Base-by-base conservation (phyloP, 2,888 invertebrate species). In the Meganola albula region DNA sequence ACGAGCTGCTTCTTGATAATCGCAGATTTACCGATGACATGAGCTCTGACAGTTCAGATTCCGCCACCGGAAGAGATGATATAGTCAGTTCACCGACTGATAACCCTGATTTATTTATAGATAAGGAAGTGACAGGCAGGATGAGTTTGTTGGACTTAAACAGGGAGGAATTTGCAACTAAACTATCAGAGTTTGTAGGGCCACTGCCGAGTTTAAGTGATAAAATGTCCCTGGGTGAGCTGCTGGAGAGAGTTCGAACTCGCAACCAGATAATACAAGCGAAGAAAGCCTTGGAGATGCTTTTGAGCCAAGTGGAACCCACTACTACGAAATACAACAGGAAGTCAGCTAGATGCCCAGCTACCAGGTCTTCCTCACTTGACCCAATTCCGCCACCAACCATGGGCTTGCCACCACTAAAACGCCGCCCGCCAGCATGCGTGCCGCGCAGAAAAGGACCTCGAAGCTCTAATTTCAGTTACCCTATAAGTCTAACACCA, bases 241-340 rank as follows among this genome's bases (percentile, higher is more conserved):
- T 80, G 16, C 34, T 79, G n/a, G 56, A 32, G 10, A 53, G 51
- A 24, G 69, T 78, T 1, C 56, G 73, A 16, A 40, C 58, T 20
- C 63, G 62, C 1, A 74, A 57, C 27, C 53, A 51, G 1, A 16
- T 63, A 6, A 18, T 44, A 8, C 28, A 44, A n/a, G 25, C 18
- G 7, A 32, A 18, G 2, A 27, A 10, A 3, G 30, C 25, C 1
- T n/a, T n/a, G n/a, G n/a, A n/a, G n/a, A n/a, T n/a, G n/a, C n/a
- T n/a, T n/a, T n/a, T n/a, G n/a, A n/a, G n/a, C n/a, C n/a, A n/a
- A 5, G 1, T 34, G 5, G 13, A 23, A 4, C 31, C 43, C 5
- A 4, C 8, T 3, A 7, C 9, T 26, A 33, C n/a, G 1, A 35
- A 43, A 11, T 48, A 39, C 6, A 2, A 1, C 0, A 22, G 10